phyloP scores from a whole-genome alignment of 2,797 vertebrate species.

The Phrynocephalus forsythii region DNA sequence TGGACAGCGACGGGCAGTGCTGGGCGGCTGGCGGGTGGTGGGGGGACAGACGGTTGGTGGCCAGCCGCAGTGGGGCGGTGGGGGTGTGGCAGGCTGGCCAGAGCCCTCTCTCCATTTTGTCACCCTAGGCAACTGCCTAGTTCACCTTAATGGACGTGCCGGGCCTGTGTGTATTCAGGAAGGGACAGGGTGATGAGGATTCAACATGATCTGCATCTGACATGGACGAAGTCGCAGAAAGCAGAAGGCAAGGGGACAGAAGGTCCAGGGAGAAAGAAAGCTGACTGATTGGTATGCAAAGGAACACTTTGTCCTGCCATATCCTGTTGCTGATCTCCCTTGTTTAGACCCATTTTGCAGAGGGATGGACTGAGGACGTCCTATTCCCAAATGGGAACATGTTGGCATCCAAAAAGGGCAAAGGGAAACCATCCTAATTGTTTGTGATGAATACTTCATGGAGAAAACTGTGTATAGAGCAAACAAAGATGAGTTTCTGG shows the following conservation, averaged over 20 bases:
- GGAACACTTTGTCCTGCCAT: background rate
- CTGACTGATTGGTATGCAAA: background rate
- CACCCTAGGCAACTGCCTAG: too few species aligned
- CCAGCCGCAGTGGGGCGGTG: too few species aligned
- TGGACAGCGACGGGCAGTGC: too few species aligned
- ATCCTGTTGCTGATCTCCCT: background rate
- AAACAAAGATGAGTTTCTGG: background rate
- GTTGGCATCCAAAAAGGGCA: constrained; percentile 36
- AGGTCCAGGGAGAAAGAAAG: background rate
- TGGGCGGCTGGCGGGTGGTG: too few species aligned
- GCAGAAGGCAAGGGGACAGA: background rate
- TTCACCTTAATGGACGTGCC: too few species aligned
- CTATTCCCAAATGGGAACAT: constrained; percentile 37
- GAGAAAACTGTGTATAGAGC: background rate
- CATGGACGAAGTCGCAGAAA: background rate
- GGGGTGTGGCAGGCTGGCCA: too few species aligned
- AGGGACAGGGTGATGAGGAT: background rate
- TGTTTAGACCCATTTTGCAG: constrained; percentile 3
- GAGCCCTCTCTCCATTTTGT: too few species aligned
- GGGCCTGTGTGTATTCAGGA: background rate
- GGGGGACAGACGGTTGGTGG: too few species aligned
- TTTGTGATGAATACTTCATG: background rate
- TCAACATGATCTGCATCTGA: background rate
- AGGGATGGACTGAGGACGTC: constrained; percentile 28
- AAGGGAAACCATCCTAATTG: background rate